phyloP scores from a whole-genome alignment of 2,797 vertebrate genomes.

The Spinus pinus region DNA sequence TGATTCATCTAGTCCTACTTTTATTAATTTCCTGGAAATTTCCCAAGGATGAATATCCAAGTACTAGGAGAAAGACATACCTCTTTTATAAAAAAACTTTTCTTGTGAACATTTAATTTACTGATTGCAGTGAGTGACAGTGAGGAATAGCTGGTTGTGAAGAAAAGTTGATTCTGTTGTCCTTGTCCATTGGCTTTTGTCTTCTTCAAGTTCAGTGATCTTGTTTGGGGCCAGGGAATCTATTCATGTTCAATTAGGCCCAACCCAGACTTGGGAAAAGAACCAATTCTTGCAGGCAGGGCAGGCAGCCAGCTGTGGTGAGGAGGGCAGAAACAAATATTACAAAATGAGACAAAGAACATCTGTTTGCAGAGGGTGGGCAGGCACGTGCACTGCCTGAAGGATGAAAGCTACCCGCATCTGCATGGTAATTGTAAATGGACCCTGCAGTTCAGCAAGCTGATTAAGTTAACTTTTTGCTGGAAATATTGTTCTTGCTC shows the following conservation, averaged over 20 bases:
- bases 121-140: neutral
- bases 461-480: neutral
- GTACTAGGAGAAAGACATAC: neutral
- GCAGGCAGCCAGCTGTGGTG: neutral
- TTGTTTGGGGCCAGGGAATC: neutral
- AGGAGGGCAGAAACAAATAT: neutral
- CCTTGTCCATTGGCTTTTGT: neutral
- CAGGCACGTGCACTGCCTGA: neutral
- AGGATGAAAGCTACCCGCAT: neutral
- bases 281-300: neutral
- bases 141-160: neutral
- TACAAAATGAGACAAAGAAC: neutral
- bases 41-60: neutral
- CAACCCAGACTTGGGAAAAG: neutral
- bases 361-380: neutral
- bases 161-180: neutral
- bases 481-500: neutral
- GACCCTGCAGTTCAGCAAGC: neutral
- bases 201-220: neutral
- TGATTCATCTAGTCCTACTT: constrained; percentile 45
- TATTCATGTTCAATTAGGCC: constrained; percentile 1
- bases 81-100: neutral
- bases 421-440: neutral
- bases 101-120: neutral
- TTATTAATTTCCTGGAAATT: constrained; percentile 53